These are phyloP conservation scores for Cheilosia vulpina DNA, from an alignment of 2,888 invertebrate genomes.

Conservation along the genomic window DNA sequence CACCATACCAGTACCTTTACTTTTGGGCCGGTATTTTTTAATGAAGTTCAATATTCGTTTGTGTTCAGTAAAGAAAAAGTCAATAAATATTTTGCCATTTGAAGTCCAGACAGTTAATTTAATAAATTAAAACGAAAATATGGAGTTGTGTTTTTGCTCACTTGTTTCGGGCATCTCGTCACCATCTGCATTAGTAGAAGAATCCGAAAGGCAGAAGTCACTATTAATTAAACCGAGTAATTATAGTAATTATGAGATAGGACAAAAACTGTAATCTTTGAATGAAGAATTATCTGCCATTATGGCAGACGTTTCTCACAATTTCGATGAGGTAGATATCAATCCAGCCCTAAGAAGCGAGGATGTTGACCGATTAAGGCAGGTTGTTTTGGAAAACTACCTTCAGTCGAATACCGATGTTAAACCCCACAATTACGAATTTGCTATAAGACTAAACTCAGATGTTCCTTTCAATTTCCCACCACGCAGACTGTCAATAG, in stretches of 20 bases:
- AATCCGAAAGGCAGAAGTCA: not conserved
- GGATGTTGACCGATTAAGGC: not conserved
- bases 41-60: too few relatives aligned
- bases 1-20: slow-evolving; percentile 37
- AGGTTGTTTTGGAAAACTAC: slow-evolving; percentile 11
- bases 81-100: slow-evolving; percentile 7
- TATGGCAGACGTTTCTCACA: slow-evolving; percentile 18
- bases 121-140: slow-evolving; percentile 10
- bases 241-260: too few relatives aligned
- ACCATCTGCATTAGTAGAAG: too few relatives aligned
- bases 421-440: slow-evolving; percentile 13
- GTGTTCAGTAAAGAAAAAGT: slow-evolving; percentile 16
- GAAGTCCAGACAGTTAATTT: not conserved
- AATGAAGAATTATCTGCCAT: slow-evolving; percentile 5
- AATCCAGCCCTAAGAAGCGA: slow-evolving; percentile 9
- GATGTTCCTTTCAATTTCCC: slow-evolving; percentile 32
- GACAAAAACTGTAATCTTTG: too few relatives aligned
- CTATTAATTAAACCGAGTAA: too few relatives aligned
- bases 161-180: slow-evolving; percentile 19
- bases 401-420: too few relatives aligned
- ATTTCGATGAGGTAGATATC: slow-evolving; percentile 27
- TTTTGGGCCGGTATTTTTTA: too few relatives aligned
- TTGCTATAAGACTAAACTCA: slow-evolving; percentile 31
- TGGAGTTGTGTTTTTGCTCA: slow-evolving; percentile 13
- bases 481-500: slow-evolving; percentile 26